phyloP scores from a whole-genome alignment of 1,140 invertebrate genomes.

The Zophobas atratus region DNA sequence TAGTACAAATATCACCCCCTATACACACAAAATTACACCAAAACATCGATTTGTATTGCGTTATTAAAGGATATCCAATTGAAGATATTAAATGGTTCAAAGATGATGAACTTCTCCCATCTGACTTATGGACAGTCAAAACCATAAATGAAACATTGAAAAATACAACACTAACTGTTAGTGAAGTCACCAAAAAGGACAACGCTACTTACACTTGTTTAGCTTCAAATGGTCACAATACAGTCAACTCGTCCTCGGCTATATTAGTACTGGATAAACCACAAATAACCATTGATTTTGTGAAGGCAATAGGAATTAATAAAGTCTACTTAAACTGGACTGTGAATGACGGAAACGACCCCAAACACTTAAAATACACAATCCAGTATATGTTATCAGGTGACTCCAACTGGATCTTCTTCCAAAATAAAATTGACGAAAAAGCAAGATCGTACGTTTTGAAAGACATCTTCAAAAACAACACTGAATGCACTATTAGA shows the following conservation, averaged over 20 bases:
- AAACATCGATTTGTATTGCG: conserved; percentile 70
- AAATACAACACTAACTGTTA: conserved; percentile 72
- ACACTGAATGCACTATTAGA: conserved; percentile 71
- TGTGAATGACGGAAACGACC: conserved; percentile 82
- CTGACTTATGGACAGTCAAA: conserved; percentile 67
- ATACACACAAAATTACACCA: conserved; percentile 70
- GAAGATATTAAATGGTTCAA: conserved; percentile 74
- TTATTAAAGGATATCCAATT: conserved; percentile 74
- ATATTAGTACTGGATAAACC: conserved; percentile 81
- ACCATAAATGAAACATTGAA: conserved; percentile 73
- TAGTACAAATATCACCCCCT: conserved; percentile 67
- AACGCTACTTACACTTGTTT: conserved; percentile 78
- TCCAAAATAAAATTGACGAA: conserved; percentile 68
- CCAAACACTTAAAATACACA: conserved; percentile 75
- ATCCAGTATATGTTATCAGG: conserved; percentile 76
- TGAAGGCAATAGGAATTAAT: conserved; percentile 81
- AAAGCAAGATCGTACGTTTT: conserved; percentile 71
- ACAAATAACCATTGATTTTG: conserved; percentile 79
- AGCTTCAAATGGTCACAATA: conserved; percentile 63
- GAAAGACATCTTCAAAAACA: conserved; percentile 69
- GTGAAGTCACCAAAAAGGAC: conserved; percentile 74
- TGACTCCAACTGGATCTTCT: conserved; percentile 71
- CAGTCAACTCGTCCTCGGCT: conserved; percentile 67
- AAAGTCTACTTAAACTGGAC: conserved; percentile 90
- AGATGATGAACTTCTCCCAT: conserved; percentile 69